Evolutionary conservation across 2,113 vertebrate species (phyloP), one percentile per base, ranked within the genome.

Genomic region (Albula goreensis): DNA sequence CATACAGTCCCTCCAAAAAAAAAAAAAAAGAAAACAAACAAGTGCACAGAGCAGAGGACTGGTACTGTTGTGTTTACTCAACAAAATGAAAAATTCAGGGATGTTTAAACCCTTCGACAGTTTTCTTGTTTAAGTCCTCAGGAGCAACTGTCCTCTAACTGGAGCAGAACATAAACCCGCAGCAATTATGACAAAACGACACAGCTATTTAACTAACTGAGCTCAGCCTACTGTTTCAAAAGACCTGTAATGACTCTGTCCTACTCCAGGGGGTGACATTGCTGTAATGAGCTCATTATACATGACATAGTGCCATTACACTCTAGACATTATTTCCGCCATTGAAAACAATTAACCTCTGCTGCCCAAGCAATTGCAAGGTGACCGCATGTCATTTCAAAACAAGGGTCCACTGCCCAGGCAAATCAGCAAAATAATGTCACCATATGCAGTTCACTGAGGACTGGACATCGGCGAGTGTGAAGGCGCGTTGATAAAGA

Each of bases 261-360:
- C n/a, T 53, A 10, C 81, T 83, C 52, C 25, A 22, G 81, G 31
- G 53, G 74, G 74, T 50, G n/a, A 80, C 48, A 70, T 50, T 17
- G 53, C 74, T 9, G 60, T 49, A 85, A 85, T 49, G 31, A 25
- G 17, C 78, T 85, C 31, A 60, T 85, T 80, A 60, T 60, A n/a
- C 52, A 60, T 85, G 53, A 85, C 78, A 48, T 31, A 85, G 84
- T 49, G 19, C 78, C 41, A 50, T 60, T 80, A 80, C 52, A 63
- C 77, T 63, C 50, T 78, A 5, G 41, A 11, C 78, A 17, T 56
- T 81, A 66, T 50, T 53, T 49, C 49, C 50, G 22, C 19, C 52
- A 25, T 25, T 52, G 13, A 11, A 56, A 63, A 78, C 50, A 66
- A 85, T 85, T 66, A 63, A 80, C 85, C 56, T 78, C 78, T 56